Percentiles rank a stretch among this genome's conserved stretches.
phyloP scores from a whole-genome alignment of 2,113 vertebrate genomes.

The Gymnarchus niloticus region DNA sequence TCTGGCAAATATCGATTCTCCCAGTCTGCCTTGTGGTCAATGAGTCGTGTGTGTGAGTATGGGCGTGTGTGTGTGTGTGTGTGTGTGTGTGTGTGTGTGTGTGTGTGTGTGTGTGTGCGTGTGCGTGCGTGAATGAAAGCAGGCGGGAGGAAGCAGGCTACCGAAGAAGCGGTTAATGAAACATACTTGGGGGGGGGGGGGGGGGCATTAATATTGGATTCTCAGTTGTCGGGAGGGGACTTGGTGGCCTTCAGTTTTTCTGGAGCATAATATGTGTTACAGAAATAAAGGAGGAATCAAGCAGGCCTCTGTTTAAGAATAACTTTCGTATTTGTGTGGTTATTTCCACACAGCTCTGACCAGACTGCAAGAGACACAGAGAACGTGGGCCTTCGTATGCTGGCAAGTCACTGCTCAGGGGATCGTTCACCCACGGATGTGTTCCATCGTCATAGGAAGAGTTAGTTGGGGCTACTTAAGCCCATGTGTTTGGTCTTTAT shows the following conservation, averaged over 20 bases:
- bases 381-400: not conserved
- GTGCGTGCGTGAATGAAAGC: not conserved
- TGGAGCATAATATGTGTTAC: not conserved
- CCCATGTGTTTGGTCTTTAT: too few species aligned
- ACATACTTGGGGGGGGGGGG: too few species aligned
- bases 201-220: too few species aligned
- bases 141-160: not conserved
- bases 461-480: too few species aligned
- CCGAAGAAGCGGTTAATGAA: too few species aligned
- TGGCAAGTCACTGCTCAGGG: not conserved
- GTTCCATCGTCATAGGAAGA: not conserved
- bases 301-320: not conserved
- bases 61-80: not conserved
- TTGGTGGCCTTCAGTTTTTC: too few species aligned
- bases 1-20: conserved; percentile 31
- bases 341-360: too few species aligned
- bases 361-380: too few species aligned
- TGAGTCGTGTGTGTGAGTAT: not conserved
- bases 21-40: conserved; percentile 22
- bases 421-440: not conserved
- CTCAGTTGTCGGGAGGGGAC: too few species aligned
- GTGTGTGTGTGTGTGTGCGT: not conserved
- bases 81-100: not conserved
- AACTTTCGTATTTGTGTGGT: too few species aligned
- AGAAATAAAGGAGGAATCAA: not conserved